phyloP scores from a whole-genome alignment of 2,113 vertebrate species.

The Psittacara wagleri region DNA sequence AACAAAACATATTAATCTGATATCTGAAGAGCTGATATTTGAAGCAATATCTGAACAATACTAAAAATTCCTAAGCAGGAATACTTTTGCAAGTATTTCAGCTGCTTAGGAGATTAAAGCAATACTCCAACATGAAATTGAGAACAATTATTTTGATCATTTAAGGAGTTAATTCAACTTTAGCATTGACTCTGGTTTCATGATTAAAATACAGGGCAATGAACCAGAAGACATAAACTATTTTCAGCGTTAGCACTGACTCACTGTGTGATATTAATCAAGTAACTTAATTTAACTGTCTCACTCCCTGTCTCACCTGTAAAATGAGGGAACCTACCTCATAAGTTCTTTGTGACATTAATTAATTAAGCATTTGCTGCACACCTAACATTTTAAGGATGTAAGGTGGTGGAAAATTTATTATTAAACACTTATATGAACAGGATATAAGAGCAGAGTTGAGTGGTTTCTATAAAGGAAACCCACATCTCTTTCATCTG shows the following conservation, averaged over 20 bases:
- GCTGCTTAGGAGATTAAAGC: neutral
- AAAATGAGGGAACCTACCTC: conserved; percentile 27
- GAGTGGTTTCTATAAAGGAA: neutral
- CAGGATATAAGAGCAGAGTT: neutral
- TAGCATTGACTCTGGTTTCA: neutral
- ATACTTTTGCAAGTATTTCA: neutral
- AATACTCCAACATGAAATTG: neutral
- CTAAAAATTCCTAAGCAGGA: neutral
- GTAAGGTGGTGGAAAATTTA: neutral
- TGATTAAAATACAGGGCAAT: conserved; percentile 22
- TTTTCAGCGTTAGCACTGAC: conserved; percentile 43
- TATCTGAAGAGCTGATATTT: neutral
- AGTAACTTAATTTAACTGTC: conserved; percentile 29
- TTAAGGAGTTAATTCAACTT: neutral
- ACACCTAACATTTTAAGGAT: neutral
- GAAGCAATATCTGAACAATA: neutral
- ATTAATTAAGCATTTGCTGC: conserved; percentile 35
- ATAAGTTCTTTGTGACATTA: conserved; percentile 16
- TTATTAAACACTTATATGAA: neutral
- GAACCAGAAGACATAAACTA: conserved; percentile 10
- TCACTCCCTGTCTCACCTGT: conserved; percentile 29
- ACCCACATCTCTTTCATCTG: neutral
- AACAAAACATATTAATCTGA: neutral
- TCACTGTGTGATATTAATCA: conserved; percentile 45
- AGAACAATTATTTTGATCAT: neutral